Conservation (phyloP, 2,888 invertebrate species). For the Thera obeliscata region DNA sequence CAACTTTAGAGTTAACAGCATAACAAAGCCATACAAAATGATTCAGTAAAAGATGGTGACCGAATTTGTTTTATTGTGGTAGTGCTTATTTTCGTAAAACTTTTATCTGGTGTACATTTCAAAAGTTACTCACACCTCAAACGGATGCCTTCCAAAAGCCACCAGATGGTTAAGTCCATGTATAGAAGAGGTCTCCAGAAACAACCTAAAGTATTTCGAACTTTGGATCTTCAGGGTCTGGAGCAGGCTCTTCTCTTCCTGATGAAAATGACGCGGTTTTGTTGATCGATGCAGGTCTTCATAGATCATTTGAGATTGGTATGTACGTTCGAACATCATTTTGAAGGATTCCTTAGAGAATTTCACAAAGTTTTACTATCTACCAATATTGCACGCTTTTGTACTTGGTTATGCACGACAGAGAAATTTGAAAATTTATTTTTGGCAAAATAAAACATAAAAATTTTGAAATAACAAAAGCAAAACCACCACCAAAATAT, state of each 20-base stretch:
- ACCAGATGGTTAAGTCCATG: slow-evolving; percentile 83
- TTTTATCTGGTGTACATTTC: background rate
- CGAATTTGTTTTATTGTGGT: too few species aligned
- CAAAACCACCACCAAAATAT: too few species aligned
- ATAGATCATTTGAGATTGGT: slow-evolving; percentile 57
- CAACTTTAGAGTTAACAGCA: too few species aligned
- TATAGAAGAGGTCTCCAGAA: slow-evolving; percentile 80
- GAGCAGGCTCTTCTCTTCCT: slow-evolving; percentile 26
- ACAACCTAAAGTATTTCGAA: slow-evolving; percentile 63
- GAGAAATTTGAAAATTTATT: background rate
- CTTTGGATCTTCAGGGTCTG: slow-evolving; percentile 45
- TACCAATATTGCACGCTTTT: background rate
- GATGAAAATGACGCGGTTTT: slow-evolving; percentile 21
- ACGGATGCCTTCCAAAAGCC: slow-evolving; percentile 67
- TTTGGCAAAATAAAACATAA: background rate
- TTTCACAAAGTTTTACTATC: background rate
- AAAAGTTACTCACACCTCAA: slow-evolving; percentile 72
- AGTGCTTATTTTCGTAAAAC: too few species aligned
- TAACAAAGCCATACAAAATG: too few species aligned
- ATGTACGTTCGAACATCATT: slow-evolving; percentile 46
- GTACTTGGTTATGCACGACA: background rate
- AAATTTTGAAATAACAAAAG: too few species aligned
- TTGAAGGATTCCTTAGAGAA: background rate
- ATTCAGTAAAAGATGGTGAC: too few species aligned
- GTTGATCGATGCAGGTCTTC: slow-evolving; percentile 48